Evolutionary conservation across 2,797 vertebrate species (phyloP).

Genomic region (Acipenser ruthenus): DNA sequence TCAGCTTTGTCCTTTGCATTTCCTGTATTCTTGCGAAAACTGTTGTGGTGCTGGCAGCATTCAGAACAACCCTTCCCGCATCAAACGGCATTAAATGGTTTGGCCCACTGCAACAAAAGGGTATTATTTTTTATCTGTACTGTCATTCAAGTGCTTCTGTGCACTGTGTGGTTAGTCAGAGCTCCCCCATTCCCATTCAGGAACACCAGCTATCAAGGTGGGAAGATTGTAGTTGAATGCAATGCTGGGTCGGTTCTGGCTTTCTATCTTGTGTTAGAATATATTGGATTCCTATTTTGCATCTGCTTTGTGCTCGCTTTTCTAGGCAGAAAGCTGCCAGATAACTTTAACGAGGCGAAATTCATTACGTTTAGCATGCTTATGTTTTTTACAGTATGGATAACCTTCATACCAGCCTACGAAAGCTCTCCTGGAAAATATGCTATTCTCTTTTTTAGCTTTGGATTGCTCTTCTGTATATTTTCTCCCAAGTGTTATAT

Average conservation of each 20-base stretch:
- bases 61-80: slow-evolving; percentile 37
- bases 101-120: slow-evolving; percentile 50
- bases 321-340: slow-evolving; percentile 56
- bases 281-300: slow-evolving; percentile 56
- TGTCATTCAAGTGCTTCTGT: slow-evolving; percentile 48
- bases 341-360: slow-evolving; percentile 62
- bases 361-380: slow-evolving; percentile 65
- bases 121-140: slow-evolving; percentile 50
- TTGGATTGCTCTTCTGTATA: slow-evolving; percentile 56
- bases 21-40: slow-evolving; percentile 62
- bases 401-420: slow-evolving; percentile 62
- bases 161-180: slow-evolving; percentile 43
- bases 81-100: slow-evolving; percentile 41
- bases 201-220: slow-evolving; percentile 49
- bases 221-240: slow-evolving; percentile 59
- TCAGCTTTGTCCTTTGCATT: slow-evolving; percentile 61
- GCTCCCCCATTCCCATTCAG: slow-evolving; percentile 52
- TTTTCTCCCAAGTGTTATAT: slow-evolving; percentile 64
- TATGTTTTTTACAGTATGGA: slow-evolving; percentile 62
- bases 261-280: slow-evolving; percentile 59
- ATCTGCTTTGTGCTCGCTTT: slow-evolving; percentile 57
- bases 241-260: slow-evolving; percentile 53
- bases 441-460: slow-evolving; percentile 59
- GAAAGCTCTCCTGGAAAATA: slow-evolving; percentile 59
- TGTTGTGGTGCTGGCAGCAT: slow-evolving; percentile 58